Evolutionary conservation across 53 echinoderm and acorn worm species (phyloP), one percentile per base, ranked within the genome.

Genomic region (Patiria pectinifera): DNA sequence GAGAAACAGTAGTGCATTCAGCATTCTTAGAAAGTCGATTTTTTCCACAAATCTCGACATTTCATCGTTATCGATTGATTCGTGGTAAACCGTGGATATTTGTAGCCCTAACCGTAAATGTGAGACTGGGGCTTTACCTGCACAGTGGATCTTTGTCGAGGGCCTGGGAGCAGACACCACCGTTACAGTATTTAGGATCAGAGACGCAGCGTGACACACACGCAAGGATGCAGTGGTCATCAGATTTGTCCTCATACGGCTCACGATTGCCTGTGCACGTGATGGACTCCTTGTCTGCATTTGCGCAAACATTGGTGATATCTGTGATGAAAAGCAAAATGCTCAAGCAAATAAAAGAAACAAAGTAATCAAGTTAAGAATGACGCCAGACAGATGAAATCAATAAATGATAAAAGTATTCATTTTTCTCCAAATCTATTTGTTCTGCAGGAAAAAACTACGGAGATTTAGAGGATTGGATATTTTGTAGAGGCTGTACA

Each of bases 191-290:
- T 11, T 53, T 21, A 46, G 86, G 18, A 2, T 48, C 5, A 4
- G 86, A 53, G 16, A 8, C 53, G 25, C 86, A 86, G 24, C 5
- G 12, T 11, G 86, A 86, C 48, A 86, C 45, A 48, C 86, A 86
- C 48, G 3, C 71, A 10, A 72, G 24, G 11, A 86, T 86, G 86
- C 86, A 86, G 22, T 24, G 24, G 13, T 15, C 86, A 2, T 7
- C 46, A 47, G 72, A 4, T 11, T 0, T 26, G 11, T 86, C 86
- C 23, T 46, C 24, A 8, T 46, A 78, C 46, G 12, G 22, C 14
- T 21, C 24, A 10, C 71, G 48, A 24, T 72, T 72, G 49, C 63
- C 75, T 2, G 1, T 3, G 26, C 86, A 86, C 48, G 59, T 74
- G 4, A 49, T 48, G 47, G 18, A 0, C 6, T n/a, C 5, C 7